phyloP scores from a whole-genome alignment of 2,888 invertebrate species.

The Chymomyza amoena region DNA sequence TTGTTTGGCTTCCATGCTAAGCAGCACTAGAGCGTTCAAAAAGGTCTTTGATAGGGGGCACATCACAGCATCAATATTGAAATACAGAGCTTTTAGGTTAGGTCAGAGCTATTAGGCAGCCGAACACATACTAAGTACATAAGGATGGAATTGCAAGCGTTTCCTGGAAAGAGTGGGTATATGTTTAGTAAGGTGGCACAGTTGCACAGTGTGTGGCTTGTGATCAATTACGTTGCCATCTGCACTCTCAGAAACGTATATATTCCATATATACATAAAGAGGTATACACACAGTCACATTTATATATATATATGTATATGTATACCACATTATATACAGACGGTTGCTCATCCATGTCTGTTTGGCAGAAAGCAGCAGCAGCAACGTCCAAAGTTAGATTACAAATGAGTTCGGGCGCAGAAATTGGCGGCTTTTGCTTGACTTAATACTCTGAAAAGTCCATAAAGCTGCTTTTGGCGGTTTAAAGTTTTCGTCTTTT shows the following conservation, averaged over 20 bases:
- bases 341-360: conserved; percentile 47
- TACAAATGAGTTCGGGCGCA: conserved; percentile 55
- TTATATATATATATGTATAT: neutral
- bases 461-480: neutral
- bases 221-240: conserved; percentile 33
- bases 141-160: conserved; percentile 29
- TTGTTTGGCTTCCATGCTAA: conserved; percentile 45
- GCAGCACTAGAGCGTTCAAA: conserved; percentile 24
- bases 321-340: conserved; percentile 19
- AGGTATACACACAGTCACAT: conserved; percentile 11
- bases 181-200: conserved; percentile 5
- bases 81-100: conserved; percentile 29
- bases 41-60: neutral
- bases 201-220: conserved; percentile 19
- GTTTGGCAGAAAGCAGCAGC: conserved; percentile 22
- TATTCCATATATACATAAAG: conserved; percentile 15
- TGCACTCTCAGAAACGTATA: conserved; percentile 16
- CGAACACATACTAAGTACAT: neutral
- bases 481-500: neutral
- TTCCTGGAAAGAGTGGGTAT: conserved; percentile 28
- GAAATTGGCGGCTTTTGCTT: neutral
- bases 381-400: conserved; percentile 54
- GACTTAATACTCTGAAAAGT: conserved; percentile 1
- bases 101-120: conserved; percentile 27
- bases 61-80: conserved; percentile 50